Conservation (phyloP, 2,797 vertebrate species). For the Fistularia commersonii region DNA sequence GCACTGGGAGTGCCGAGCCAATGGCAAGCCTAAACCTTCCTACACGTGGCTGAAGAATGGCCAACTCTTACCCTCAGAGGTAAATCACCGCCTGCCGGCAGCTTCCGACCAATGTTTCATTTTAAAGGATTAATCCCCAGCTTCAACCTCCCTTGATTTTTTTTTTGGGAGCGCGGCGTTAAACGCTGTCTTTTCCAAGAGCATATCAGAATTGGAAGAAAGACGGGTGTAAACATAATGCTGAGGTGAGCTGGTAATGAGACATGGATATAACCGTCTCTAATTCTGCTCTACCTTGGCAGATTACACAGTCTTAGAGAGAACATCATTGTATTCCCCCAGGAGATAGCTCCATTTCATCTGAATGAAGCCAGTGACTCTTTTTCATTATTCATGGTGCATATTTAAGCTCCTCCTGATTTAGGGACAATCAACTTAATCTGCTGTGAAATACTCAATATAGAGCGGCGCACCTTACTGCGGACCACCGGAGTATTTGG, state of each 20-base stretch:
- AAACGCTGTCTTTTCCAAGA: slow-evolving; percentile 42
- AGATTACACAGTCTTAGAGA: slow-evolving; percentile 64
- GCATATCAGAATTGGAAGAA: slow-evolving; percentile 41
- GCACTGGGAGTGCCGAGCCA: slow-evolving; percentile 89
- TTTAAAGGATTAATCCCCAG: slow-evolving; percentile 52
- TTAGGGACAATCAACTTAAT: slow-evolving; percentile 66
- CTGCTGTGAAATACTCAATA: slow-evolving; percentile 58
- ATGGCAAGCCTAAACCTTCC: slow-evolving; percentile 89
- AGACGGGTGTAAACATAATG: slow-evolving; percentile 54
- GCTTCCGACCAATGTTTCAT: slow-evolving; percentile 33
- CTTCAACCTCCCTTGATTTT: slow-evolving; percentile 37
- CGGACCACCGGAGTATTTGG: slow-evolving; percentile 32
- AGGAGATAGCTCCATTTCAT: slow-evolving; percentile 64
- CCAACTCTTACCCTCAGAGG: slow-evolving; percentile 81
- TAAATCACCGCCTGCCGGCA: slow-evolving; percentile 56
- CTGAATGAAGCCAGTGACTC: slow-evolving; percentile 55
- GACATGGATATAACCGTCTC: slow-evolving; percentile 55
- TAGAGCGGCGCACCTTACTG: slow-evolving; percentile 34
- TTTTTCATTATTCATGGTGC: slow-evolving; percentile 73
- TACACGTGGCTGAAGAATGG: slow-evolving; percentile 93
- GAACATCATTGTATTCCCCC: slow-evolving; percentile 58
- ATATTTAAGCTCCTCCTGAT: slow-evolving; percentile 61
- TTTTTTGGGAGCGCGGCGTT: slow-evolving; percentile 4
- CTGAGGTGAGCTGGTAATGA: slow-evolving; percentile 57
- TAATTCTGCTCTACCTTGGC: slow-evolving; percentile 53